Evolutionary conservation across 2,797 vertebrate species (phyloP).

Genomic region (Sylvilagus floridanus): DNA sequence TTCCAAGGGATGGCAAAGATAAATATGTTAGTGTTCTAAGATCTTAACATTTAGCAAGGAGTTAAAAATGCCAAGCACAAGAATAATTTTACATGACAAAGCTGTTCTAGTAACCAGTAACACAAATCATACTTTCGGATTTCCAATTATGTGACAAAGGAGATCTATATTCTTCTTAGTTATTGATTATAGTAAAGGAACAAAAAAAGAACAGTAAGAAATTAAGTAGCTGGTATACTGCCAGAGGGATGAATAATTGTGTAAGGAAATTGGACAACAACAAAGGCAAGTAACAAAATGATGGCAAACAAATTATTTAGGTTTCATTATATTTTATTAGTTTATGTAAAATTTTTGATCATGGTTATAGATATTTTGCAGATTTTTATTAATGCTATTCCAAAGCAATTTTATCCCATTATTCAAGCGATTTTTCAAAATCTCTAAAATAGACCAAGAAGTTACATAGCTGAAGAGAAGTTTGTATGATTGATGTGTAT

Average conservation of each 20-base stretch:
- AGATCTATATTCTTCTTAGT: background rate
- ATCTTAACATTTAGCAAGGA: background rate
- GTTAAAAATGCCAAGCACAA: background rate
- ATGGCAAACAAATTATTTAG: background rate
- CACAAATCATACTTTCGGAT: background rate
- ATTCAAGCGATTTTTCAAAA: background rate
- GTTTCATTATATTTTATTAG: background rate
- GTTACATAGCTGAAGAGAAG: background rate
- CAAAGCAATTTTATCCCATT: background rate
- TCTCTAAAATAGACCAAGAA: background rate
- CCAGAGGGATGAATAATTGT: background rate
- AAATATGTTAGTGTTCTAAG: background rate
- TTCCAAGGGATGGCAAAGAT: background rate
- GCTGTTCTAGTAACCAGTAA: background rate
- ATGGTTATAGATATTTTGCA: background rate
- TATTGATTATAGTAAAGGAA: background rate
- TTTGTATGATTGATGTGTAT: background rate
- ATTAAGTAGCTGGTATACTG: background rate
- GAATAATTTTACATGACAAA: background rate
- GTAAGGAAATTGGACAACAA: background rate
- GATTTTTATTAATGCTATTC: constrained; percentile 19
- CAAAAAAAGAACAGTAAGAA: background rate
- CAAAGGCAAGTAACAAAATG: background rate
- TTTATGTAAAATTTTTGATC: constrained; percentile 26
- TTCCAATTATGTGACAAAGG: background rate